Base-by-base conservation (phyloP, 2,113 vertebrate genomes). In the Malurus alboscapulatus region DNA sequence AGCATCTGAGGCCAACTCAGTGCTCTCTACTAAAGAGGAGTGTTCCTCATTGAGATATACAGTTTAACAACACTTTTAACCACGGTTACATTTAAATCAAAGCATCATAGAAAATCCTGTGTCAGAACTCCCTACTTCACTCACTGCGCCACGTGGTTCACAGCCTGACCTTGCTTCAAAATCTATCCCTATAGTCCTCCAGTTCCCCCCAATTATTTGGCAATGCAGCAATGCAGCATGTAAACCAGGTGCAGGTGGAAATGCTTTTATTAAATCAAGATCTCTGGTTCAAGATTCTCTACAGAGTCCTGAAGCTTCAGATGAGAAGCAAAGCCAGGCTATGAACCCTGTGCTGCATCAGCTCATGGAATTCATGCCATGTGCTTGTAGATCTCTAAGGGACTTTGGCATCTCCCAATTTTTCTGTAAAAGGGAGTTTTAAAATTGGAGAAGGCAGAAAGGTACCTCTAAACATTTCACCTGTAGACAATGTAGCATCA, bases 401-500 rank as follows among this genome's bases (percentile, higher is more conserved):
- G 29, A 74, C 42, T 44, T 76, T 2, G 24, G 32, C 7, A 68
- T 18, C 34, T 44, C 48, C 29, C 12, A 29, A 34, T 27, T 83
- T 24, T 45, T 36, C 59, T 36, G 10, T 29, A 66, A 54, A 80
- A 55, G 12, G 7, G 22, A 79, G 25, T 47, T 84, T 57, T 47
- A 29, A 48, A 86, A 80, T 0, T 30, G n/a, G 24, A 73, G 14
- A 51, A 53, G 62, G n/a, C 67, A 79, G 58, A 55, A 63, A 79
- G 30, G 4, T 5, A 42, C 14, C 17, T 38, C 50, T 74, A 29
- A 69, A 4, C 61, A 25, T 58, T 66, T 42, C 8, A 74, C n/a
- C 15, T 1, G 2, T 32, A 18, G n/a, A 51, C 36, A 34, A 9
- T 7, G 9, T 0, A 48, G 54, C 32, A 51, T 27, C 12, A 4